Evolutionary conservation across 2,888 invertebrate species (phyloP).

Genomic region (Scrobipalpa costella): DNA sequence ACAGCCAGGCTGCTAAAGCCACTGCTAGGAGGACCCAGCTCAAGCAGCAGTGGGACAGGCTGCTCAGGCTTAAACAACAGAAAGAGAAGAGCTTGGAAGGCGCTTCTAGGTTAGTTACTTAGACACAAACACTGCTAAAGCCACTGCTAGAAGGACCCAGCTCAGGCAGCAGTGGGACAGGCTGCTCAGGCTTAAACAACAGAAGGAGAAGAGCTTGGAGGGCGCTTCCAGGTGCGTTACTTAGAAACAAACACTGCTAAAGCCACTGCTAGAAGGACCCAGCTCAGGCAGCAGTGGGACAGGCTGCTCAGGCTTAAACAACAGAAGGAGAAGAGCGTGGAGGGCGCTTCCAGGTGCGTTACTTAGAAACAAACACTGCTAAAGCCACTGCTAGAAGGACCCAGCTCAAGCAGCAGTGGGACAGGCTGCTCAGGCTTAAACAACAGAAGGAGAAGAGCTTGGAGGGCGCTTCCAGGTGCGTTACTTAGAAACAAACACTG

Average conservation of each 20-base stretch:
- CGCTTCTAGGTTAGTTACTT: constrained; percentile 82
- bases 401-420: constrained; percentile 95
- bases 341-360: constrained; percentile 87
- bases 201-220: constrained; percentile 93
- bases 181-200: constrained; percentile 91
- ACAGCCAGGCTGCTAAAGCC: constrained; percentile 84
- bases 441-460: constrained; percentile 93
- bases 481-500: constrained; percentile 91
- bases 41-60: constrained; percentile 92
- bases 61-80: constrained; percentile 92
- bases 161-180: constrained; percentile 95
- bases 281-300: constrained; percentile 95
- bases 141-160: constrained; percentile 93
- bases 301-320: constrained; percentile 91
- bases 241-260: constrained; percentile 39
- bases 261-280: constrained; percentile 86
- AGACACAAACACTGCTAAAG: constrained; percentile 85
- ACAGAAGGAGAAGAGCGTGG: constrained; percentile 93
- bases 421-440: constrained; percentile 91
- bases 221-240: constrained; percentile 85
- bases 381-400: constrained; percentile 85
- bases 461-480: constrained; percentile 94
- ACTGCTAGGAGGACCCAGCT: constrained; percentile 90
- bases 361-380: constrained; percentile 89
- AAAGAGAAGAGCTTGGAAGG: constrained; percentile 95